phyloP scores from a whole-genome alignment of 2,113 vertebrate genomes.

The Halcyon malimbica region DNA sequence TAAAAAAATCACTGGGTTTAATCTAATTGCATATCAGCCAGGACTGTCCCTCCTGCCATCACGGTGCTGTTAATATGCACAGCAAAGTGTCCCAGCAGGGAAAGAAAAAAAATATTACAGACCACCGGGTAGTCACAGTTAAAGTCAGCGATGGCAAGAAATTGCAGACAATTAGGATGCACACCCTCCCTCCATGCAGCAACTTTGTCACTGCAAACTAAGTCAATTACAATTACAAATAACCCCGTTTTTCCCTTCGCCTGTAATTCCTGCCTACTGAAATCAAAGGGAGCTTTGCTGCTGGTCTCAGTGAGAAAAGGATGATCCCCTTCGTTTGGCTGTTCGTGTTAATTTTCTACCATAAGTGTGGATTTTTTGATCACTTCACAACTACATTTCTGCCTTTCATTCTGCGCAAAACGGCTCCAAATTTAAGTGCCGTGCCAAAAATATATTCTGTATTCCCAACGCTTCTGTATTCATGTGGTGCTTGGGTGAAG shows the following conservation, averaged over 20 bases:
- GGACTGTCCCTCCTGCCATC: not conserved
- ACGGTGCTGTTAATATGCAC: not conserved
- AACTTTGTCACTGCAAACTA: not conserved
- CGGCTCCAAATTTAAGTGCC: rapidly evolving
- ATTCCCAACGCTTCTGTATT: not conserved
- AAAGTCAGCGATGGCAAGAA: not conserved
- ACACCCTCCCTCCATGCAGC: not conserved
- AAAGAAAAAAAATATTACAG: not conserved
- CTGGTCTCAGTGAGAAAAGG: not conserved
- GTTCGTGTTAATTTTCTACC: not conserved
- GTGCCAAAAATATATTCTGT: rapidly evolving
- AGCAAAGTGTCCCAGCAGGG: not conserved
- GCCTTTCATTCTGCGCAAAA: not conserved
- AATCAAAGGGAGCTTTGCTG: not conserved
- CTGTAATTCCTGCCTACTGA: not conserved
- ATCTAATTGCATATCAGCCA: constrained; percentile 15
- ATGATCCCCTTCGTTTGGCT: not conserved
- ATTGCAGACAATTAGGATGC: not conserved
- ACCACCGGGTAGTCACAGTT: not conserved
- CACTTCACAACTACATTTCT: not conserved
- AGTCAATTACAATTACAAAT: not conserved
- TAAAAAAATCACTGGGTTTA: not conserved
- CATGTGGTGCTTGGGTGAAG: not conserved
- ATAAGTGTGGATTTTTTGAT: not conserved
- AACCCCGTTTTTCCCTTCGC: not conserved